These are phyloP conservation scores for Agrenia bidenticulata DNA, from an alignment of 2,888 invertebrate genomes.

Conservation along the genomic window DNA sequence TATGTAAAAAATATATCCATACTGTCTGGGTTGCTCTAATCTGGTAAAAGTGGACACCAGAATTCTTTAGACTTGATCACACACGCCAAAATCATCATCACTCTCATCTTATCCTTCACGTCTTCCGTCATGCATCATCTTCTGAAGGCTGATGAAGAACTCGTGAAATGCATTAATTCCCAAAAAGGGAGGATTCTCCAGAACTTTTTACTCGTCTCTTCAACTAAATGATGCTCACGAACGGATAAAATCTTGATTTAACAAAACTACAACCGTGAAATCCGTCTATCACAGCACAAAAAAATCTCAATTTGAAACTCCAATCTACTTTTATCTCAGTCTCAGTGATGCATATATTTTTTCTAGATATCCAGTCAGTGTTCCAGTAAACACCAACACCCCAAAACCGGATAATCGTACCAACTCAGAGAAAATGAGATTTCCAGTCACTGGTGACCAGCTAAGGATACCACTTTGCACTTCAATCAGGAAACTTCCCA, in stretches of 20 bases:
- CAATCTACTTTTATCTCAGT: background rate
- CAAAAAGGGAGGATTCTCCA: conserved; percentile 9
- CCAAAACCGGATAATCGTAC: no score
- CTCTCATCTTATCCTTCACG: conserved; percentile 3
- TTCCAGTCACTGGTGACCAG: no score
- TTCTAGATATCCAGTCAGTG: no score
- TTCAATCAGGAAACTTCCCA: no score
- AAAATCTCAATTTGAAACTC: background rate
- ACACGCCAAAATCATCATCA: background rate
- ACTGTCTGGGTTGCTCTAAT: no score
- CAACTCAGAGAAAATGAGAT: no score
- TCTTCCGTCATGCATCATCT: conserved; percentile 25
- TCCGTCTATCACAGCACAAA: conserved; percentile 1
- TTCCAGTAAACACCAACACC: no score
- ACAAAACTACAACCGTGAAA: conserved; percentile 5
- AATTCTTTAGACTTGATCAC: no score
- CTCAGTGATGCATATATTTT: no score
- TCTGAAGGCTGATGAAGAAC: conserved; percentile 24
- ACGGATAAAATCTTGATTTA: conserved; percentile 1
- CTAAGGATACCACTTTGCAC: no score
- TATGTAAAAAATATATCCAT: no score
- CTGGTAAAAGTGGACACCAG: no score
- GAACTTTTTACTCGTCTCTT: background rate
- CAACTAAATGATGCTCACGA: conserved; percentile 12
- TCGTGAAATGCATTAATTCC: conserved; percentile 32